These are phyloP conservation scores for Karalla daura DNA, from an alignment of 2,797 vertebrate genomes.

Conservation along the genomic window DNA sequence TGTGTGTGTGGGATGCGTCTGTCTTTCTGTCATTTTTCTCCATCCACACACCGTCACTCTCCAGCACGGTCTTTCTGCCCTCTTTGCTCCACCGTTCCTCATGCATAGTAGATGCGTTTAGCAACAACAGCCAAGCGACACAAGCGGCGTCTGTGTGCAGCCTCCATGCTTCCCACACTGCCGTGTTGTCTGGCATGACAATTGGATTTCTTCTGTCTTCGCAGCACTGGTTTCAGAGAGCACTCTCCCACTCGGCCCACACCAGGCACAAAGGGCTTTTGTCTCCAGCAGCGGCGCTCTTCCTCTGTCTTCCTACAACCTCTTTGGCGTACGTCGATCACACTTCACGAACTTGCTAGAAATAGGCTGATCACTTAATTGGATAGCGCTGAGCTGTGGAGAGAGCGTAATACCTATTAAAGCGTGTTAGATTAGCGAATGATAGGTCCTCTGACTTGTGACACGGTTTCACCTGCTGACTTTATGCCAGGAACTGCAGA, in stretches of 20 bases:
- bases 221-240: constrained; percentile 22
- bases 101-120: constrained; percentile 39
- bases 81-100: constrained; percentile 26
- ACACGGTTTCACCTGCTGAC: background rate
- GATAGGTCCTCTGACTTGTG: constrained; percentile 12
- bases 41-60: constrained; percentile 19
- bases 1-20: background rate
- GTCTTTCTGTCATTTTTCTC: constrained; percentile 29
- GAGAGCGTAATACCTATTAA: constrained; percentile 52
- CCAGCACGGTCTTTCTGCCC: constrained; percentile 3
- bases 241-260: constrained; percentile 4
- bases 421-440: constrained; percentile 33
- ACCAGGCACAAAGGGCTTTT: constrained; percentile 42
- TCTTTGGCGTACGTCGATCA: constrained; percentile 17
- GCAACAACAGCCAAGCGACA: constrained; percentile 27
- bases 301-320: background rate
- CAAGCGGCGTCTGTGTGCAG: constrained; percentile 24
- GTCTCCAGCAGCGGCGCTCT: constrained; percentile 15
- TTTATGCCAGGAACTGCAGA: background rate
- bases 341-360: constrained; percentile 15
- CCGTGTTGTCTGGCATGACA: constrained; percentile 37
- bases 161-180: constrained; percentile 41
- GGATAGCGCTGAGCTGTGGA: constrained; percentile 32
- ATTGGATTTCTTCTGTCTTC: constrained; percentile 38
- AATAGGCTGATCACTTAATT: constrained; percentile 39